Base-by-base conservation (phyloP, 1,140 invertebrate species). In the Cotesia glomerata region DNA sequence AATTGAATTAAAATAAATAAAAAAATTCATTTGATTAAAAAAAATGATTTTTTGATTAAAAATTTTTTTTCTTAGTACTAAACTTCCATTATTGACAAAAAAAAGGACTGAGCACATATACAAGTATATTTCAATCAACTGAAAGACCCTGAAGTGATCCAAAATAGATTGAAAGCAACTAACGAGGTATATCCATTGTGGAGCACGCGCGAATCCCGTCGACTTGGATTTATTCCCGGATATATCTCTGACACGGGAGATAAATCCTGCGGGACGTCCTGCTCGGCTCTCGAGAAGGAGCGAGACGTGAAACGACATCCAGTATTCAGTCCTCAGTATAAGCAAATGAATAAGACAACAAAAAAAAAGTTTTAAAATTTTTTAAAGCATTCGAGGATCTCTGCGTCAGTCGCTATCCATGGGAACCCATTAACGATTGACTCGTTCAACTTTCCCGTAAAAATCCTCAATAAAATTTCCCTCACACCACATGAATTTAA, bases 361-460 rank as follows among this genome's bases (percentile, higher is more conserved):
- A 11, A 32, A 59, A 9, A 26, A n/a, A 61, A 32, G 0, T 34
- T n/a, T 13, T 16, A n/a, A 35, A 61, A 61, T 35, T 13, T n/a
- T 36, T 5, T 26, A 45, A 36, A 35, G 61, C 61, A 34, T 63
- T 63, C 26, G 18, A 61, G 59, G 18, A 35, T 36, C 26, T 16
- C 14, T 35, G 36, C n/a, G 34, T 32, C 9, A n/a, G 35, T 11
- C 26, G n/a, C n/a, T 39, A 63, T 63, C 61, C 61, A 14, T 63
- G 61, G 61, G 61, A 63, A 63, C 61, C 61, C 61, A 63, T 63
- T 63, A 63, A 63, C 32, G 61, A 63, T 63, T 63, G 61, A 63
- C 61, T 63, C 61, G 61, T 63, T 35, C 26, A 39, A 35, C 18
- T 61, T 45, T 45, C 39, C 39, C 39, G 39, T 45, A 45, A 45